A percentile compares a stretch with the other conserved stretches of the same genome.
Conservation (phyloP, 2,113 vertebrate species). For the Perca fluviatilis region DNA sequence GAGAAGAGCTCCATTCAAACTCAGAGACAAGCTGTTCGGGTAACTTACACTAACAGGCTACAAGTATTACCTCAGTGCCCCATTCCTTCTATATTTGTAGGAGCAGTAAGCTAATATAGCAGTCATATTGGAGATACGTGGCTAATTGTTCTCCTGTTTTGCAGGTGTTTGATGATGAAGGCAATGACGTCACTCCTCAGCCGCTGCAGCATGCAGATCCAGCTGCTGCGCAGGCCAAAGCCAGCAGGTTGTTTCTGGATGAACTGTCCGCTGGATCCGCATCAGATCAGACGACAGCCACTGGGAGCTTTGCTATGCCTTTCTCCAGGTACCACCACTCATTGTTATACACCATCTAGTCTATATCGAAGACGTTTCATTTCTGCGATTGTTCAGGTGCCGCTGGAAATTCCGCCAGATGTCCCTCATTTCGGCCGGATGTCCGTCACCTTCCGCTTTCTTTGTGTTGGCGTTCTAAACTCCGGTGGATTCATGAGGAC, state of each 20-base stretch:
- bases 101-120: neutral
- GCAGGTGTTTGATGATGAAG: conserved; percentile 89
- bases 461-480: no score
- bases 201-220: conserved; percentile 84
- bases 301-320: conserved; percentile 76
- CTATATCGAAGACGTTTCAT: no score
- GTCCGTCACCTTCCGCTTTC: no score
- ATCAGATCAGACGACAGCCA: conserved; percentile 77
- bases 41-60: neutral
- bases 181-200: conserved; percentile 90
- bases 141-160: conserved; percentile 23
- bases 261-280: conserved; percentile 76
- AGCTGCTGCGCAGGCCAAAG: conserved; percentile 60
- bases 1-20: conserved; percentile 34
- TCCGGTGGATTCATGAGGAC: no score
- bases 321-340: conserved; percentile 84
- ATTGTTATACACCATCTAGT: neutral
- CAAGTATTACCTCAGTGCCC: neutral
- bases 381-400: no score
- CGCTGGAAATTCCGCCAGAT: no score
- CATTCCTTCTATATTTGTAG: neutral
- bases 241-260: conserved; percentile 80
- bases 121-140: neutral
- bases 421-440: no score
- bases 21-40: conserved; percentile 43